A percentile compares a stretch with the other conserved stretches of the same genome.
Evolutionary conservation across 2,888 invertebrate genomes (phyloP).

Genomic region (Pollenia amentaria): DNA sequence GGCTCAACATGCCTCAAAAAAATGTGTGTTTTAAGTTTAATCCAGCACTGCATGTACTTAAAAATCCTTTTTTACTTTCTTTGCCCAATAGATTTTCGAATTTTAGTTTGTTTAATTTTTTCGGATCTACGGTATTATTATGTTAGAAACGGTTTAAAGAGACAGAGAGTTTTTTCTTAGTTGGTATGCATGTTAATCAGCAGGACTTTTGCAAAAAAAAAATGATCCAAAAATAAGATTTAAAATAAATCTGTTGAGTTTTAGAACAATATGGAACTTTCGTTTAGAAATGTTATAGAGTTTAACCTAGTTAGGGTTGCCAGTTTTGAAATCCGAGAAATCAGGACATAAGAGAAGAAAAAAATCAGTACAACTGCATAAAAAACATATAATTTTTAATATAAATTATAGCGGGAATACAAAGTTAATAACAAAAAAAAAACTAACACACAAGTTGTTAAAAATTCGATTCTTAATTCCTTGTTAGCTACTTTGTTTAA

Average conservation of each 20-base stretch:
- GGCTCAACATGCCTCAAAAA: slow-evolving; percentile 66
- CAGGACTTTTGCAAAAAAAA: slow-evolving; percentile 13
- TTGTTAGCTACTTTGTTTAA: too few species aligned
- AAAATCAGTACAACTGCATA: too few species aligned
- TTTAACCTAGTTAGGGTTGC: too few species aligned
- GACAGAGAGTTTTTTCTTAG: not conserved
- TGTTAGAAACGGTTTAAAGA: slow-evolving; percentile 54
- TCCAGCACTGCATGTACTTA: slow-evolving; percentile 14
- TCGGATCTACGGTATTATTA: slow-evolving; percentile 18
- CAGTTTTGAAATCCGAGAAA: too few species aligned
- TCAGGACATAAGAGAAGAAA: too few species aligned
- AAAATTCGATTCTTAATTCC: too few species aligned
- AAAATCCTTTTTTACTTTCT: slow-evolving; percentile 42
- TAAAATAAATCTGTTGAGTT: slow-evolving; percentile 10
- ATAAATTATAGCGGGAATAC: too few species aligned
- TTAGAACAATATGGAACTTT: not conserved
- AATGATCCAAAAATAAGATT: not conserved
- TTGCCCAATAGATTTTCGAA: slow-evolving; percentile 35
- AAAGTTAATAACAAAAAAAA: too few species aligned
- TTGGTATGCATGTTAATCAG: slow-evolving; percentile 53
- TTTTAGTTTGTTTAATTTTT: not conserved
- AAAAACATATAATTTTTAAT: too few species aligned
- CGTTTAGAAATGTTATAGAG: too few species aligned
- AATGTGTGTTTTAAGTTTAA: slow-evolving; percentile 30
- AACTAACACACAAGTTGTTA: too few species aligned